Evolutionary conservation across 2,888 invertebrate genomes (phyloP).

Genomic region (Sarcophaga variegata): DNA sequence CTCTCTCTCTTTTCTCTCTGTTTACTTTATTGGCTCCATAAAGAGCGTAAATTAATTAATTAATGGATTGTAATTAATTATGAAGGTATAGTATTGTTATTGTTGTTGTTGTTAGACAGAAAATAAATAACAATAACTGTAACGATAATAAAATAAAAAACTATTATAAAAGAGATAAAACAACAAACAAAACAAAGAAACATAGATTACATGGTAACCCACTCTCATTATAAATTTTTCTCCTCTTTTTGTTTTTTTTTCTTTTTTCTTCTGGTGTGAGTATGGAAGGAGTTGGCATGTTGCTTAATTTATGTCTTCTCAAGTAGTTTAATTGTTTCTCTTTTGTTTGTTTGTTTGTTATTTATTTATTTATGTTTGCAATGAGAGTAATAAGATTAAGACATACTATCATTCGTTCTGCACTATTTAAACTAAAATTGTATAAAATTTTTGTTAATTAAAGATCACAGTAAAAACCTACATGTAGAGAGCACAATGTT

Average conservation of each 20-base stretch:
- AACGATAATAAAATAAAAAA: background rate
- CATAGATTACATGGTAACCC: background rate
- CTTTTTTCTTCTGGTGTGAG: no score
- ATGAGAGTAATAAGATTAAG: no score
- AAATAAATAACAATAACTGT: background rate
- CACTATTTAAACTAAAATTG: no score
- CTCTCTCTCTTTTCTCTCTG: background rate
- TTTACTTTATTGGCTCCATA: background rate
- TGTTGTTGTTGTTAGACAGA: background rate
- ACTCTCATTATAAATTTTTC: no score
- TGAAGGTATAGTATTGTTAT: conserved; percentile 72
- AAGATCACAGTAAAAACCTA: no score
- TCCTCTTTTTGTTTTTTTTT: no score
- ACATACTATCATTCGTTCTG: no score
- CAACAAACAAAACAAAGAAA: background rate
- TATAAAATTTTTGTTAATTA: no score
- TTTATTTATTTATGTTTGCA: no score
- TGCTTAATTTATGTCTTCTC: background rate
- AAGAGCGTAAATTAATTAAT: conserved; percentile 75
- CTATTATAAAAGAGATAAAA: background rate
- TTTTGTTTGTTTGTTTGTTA: background rate
- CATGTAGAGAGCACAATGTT: no score
- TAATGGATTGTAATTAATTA: conserved; percentile 80
- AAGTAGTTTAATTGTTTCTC: conserved; percentile 1
- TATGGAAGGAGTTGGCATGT: conserved; percentile 8